Base-by-base conservation (phyloP, 37 sponge, comb jelly and placozoan species). In the Petrosia ficiformis region DNA sequence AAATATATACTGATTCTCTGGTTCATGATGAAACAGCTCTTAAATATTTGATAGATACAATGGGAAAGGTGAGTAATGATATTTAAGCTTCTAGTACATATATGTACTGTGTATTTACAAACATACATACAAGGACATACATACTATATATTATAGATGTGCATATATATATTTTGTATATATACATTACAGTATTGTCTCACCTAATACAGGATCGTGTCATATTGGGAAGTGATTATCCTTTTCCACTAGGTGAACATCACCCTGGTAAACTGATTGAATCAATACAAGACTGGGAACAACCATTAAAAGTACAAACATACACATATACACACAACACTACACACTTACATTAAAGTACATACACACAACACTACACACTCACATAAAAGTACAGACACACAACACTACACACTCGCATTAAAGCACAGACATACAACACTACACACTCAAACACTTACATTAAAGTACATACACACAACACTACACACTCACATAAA, bases 201-300 rank as follows among this genome's bases (percentile, higher is more conserved):
- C n/a, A n/a, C n/a, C n/a, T n/a, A n/a, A n/a, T n/a, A 33, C 48
- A 84, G 87, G 72, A 75, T 74, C 36, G 59, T 14, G 85, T 94
- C 37, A 42, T 90, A 4, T 79, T 94, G 4, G 95, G 95, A 16
- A 88, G 88, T 74, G 95, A 94, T 70, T 94, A 94, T 61, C 95
- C 95, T 26, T 94, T 94, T 70, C 95, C 95, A 30, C 84, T 94
- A 10, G 95, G 95, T 34, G 95, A 94, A 58, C 91, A 87, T 39
- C 91, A 86, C 39, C 95, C 95, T 25, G 95, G 95, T 24, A 94
- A 94, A 77, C 79, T 94, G 35, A 84, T 94, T 16, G 88, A 90
- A 39, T 85, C 86, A 4, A 73, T 94, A 21, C 31, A 59, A 4
- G 88, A 82, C 60, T 81, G 79, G 76, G 68, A 67, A 1, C 75